These are phyloP conservation scores for Festucalex cinctus DNA, from an alignment of 2,113 vertebrate species.

Conservation along the genomic window DNA sequence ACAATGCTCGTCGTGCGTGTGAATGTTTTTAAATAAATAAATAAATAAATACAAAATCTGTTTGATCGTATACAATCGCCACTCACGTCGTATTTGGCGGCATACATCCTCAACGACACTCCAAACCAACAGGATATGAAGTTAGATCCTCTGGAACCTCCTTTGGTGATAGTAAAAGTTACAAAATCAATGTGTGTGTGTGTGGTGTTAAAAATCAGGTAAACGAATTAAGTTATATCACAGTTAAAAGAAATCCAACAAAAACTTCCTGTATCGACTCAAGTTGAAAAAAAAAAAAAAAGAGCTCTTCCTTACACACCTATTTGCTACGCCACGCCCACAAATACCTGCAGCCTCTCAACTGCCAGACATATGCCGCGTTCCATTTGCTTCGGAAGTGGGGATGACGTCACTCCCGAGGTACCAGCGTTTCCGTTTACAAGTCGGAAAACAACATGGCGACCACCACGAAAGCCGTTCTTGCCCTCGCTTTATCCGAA, in stretches of 20 bases:
- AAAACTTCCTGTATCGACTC: neutral
- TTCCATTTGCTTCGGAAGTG: too few relatives aligned
- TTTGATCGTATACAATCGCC: neutral
- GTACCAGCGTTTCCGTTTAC: too few relatives aligned
- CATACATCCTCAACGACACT: constrained; percentile 36
- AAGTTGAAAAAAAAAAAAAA: neutral
- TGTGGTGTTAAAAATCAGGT: neutral
- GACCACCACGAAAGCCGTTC: too few relatives aligned
- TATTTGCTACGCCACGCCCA: constrained; percentile 32
- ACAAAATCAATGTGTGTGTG: too few relatives aligned
- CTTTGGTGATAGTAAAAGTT: neutral
- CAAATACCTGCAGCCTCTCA: constrained; percentile 16
- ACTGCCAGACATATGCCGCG: neutral
- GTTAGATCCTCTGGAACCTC: neutral
- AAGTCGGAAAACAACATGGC: too few relatives aligned
- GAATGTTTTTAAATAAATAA: neutral
- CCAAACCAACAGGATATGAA: neutral
- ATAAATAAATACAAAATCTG: neutral
- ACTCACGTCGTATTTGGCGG: constrained; percentile 59
- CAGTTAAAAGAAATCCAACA: neutral
- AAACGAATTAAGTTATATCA: neutral
- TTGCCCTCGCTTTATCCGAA: too few relatives aligned
- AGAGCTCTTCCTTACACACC: constrained; percentile 27
- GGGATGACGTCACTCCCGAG: too few relatives aligned
- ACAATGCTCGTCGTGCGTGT: neutral